Evolutionary conservation across 2,113 vertebrate genomes (phyloP).

Genomic region (Sylvia atricapilla): DNA sequence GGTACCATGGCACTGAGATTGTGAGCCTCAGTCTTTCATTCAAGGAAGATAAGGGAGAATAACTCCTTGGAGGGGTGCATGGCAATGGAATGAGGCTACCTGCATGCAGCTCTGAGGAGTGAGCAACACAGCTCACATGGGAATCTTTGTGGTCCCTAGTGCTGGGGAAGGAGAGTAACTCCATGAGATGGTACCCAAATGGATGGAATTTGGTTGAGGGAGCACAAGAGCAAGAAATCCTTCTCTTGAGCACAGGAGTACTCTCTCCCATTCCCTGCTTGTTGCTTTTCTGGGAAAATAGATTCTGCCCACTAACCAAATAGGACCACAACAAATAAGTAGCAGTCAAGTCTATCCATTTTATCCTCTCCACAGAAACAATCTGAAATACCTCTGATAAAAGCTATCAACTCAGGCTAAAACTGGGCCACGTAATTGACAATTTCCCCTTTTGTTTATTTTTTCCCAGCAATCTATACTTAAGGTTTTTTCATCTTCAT

Average conservation of each 20-base stretch:
- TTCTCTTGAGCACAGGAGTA: background rate
- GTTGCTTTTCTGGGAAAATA: background rate
- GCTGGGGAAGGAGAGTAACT: background rate
- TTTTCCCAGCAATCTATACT: background rate
- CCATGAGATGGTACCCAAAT: background rate
- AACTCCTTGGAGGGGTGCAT: fast-evolving
- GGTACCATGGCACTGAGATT: background rate
- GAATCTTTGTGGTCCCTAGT: fast-evolving
- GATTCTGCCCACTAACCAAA: background rate
- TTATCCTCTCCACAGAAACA: background rate
- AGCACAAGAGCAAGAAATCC: background rate
- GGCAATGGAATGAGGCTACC: background rate
- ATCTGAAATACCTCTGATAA: background rate
- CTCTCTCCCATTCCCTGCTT: background rate
- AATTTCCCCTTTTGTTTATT: background rate
- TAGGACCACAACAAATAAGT: background rate
- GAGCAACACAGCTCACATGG: fast-evolving
- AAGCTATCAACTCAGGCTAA: background rate
- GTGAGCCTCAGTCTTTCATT: background rate
- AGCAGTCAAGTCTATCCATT: background rate
- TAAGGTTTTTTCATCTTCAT: background rate
- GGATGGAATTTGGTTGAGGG: background rate
- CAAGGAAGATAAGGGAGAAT: background rate
- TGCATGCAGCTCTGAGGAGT: background rate
- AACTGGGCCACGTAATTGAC: background rate